These are phyloP conservation scores for Drosophila mettleri DNA, from an alignment of 2,888 invertebrate genomes.

Conservation along the genomic window DNA sequence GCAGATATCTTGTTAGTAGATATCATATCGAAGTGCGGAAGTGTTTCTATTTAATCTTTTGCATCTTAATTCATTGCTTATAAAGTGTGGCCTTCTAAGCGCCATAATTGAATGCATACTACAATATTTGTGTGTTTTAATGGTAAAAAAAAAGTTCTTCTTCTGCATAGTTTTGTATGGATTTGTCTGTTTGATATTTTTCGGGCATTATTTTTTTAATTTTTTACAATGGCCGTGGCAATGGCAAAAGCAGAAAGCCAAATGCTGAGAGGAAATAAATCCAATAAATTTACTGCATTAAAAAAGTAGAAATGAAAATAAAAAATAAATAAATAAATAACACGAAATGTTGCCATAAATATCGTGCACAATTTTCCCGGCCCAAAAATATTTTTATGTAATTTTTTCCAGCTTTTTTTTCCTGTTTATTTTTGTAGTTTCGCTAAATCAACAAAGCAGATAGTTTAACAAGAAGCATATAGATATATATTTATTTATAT, in stretches of 20 bases:
- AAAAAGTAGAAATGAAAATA: slow-evolving; percentile 14
- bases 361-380: slow-evolving; percentile 39
- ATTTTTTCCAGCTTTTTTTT: slow-evolving; percentile 29
- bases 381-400: slow-evolving; percentile 53
- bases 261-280: slow-evolving; percentile 41
- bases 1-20: too few relatives aligned
- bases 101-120: slow-evolving; percentile 8
- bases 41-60: background rate
- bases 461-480: slow-evolving; percentile 13
- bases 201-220: slow-evolving; percentile 35
- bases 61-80: background rate
- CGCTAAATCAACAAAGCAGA: slow-evolving; percentile 51
- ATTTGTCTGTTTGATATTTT: slow-evolving; percentile 32
- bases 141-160: background rate
- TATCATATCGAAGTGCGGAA: too few relatives aligned
- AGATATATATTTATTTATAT: slow-evolving; percentile 8
- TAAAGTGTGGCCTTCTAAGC: background rate
- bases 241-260: slow-evolving; percentile 16
- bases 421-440: slow-evolving; percentile 26
- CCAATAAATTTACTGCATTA: slow-evolving; percentile 47
- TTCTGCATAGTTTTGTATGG: background rate
- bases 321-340: slow-evolving; percentile 43
- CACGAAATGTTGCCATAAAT: slow-evolving; percentile 61
- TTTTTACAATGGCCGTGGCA: slow-evolving; percentile 5
- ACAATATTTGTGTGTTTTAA: slow-evolving; percentile 1